phyloP scores from a whole-genome alignment of 2,888 invertebrate genomes.

The Eupsilia transversa region DNA sequence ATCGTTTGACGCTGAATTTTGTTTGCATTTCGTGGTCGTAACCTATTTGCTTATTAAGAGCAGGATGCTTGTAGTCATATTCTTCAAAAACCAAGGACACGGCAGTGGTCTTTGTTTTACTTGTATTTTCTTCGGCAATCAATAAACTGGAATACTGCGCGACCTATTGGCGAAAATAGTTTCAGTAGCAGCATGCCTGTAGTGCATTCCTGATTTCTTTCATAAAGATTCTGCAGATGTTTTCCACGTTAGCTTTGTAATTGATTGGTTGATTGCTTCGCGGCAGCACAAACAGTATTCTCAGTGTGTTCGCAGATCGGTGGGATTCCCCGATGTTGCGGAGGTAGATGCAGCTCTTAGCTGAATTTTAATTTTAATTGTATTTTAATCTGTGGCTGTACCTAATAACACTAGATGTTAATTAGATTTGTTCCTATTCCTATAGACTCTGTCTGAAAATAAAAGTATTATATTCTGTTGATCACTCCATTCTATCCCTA shows the following conservation, averaged over 20 bases:
- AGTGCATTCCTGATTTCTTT: background rate
- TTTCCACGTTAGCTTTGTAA: background rate
- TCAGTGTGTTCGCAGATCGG: no score
- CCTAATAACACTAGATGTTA: no score
- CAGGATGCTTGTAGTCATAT: background rate
- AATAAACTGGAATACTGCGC: background rate
- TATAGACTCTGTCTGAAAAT: no score
- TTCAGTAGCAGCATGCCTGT: background rate
- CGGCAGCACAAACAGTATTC: no score
- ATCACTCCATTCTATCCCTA: conserved; percentile 23
- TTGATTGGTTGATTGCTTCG: no score
- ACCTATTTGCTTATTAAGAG: background rate
- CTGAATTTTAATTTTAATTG: no score
- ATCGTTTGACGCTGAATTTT: background rate
- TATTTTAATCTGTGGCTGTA: no score
- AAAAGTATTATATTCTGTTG: no score
- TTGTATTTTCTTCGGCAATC: background rate
- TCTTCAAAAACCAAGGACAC: background rate
- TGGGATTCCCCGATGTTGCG: no score
- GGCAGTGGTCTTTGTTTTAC: background rate
- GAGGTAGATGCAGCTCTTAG: no score
- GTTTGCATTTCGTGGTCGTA: background rate
- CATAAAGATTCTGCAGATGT: background rate
- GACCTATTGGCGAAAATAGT: background rate
- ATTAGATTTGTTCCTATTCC: no score